Evolutionary conservation across 2,113 vertebrate genomes (phyloP).

Genomic region (Xiphophorus hellerii): DNA sequence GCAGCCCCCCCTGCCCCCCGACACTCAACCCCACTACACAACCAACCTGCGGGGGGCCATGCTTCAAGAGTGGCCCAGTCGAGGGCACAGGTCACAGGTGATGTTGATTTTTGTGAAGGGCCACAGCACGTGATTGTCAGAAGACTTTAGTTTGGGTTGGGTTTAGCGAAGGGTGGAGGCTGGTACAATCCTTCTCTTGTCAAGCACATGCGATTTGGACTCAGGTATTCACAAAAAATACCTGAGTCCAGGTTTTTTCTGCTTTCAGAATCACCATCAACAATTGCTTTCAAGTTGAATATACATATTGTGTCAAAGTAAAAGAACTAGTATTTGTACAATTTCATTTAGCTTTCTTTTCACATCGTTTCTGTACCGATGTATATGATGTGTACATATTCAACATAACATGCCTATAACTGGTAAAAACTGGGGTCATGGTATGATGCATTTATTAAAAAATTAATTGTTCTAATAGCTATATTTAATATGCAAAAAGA

Average conservation of each 20-base stretch:
- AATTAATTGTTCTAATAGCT: too few species aligned
- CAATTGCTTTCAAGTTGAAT: constrained; percentile 5
- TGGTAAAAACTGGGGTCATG: too few species aligned
- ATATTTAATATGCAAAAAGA: too few species aligned
- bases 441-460: too few species aligned
- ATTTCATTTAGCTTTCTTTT: neutral
- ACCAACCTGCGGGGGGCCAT: constrained; percentile 44
- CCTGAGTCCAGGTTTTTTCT: constrained; percentile 15
- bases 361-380: neutral
- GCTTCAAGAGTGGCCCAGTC: constrained; percentile 51
- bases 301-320: too few species aligned
- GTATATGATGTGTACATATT: too few species aligned
- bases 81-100: constrained; percentile 74
- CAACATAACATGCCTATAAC: too few species aligned
- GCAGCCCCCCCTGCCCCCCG: neutral
- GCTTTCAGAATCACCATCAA: neutral
- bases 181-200: constrained; percentile 35
- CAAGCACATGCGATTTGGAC: constrained; percentile 17
- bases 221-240: constrained; percentile 19
- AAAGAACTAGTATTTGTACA: neutral
- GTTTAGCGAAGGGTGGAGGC: constrained; percentile 35
- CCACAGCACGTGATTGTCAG: constrained; percentile 61
- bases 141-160: constrained; percentile 49
- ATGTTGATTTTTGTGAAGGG: constrained; percentile 75
- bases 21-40: constrained; percentile 9